These are phyloP conservation scores for Rhincodon typus DNA, from an alignment of 2,797 vertebrate genomes.

Conservation along the genomic window DNA sequence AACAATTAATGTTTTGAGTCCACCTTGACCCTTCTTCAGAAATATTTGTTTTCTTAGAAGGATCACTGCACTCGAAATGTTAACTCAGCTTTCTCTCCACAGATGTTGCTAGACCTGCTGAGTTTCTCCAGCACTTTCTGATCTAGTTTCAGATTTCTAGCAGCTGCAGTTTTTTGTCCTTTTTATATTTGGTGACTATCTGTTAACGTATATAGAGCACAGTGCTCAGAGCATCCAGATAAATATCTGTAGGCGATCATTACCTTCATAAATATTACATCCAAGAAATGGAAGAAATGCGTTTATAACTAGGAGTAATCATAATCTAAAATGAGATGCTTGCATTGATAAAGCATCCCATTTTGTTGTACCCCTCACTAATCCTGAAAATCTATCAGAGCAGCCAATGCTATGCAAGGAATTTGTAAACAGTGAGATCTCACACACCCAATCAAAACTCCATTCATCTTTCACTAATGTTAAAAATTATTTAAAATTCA, in stretches of 20 bases:
- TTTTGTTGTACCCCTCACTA: background rate
- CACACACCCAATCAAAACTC: background rate
- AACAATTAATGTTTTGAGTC: too few relatives aligned
- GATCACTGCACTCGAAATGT: too few relatives aligned
- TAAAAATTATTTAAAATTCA: background rate
- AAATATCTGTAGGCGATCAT: background rate
- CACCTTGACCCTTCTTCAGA: background rate
- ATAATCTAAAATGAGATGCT: background rate
- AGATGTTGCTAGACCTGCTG: too few relatives aligned
- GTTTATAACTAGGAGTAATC: background rate
- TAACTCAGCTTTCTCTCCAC: too few relatives aligned
- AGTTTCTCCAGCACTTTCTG: too few relatives aligned
- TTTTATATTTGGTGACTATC: background rate
- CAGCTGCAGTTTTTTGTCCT: too few relatives aligned
- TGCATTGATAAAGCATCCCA: background rate
- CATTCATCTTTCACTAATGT: background rate
- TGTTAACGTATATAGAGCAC: background rate
- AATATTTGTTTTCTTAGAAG: too few relatives aligned
- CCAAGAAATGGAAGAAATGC: background rate
- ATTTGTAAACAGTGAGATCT: background rate
- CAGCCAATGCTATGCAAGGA: background rate
- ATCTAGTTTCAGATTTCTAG: too few relatives aligned
- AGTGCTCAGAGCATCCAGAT: background rate
- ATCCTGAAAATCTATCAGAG: background rate
- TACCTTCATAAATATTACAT: background rate